Evolutionary conservation across 2,888 invertebrate genomes (phyloP).

Genomic region (Heliconius ethilla): DNA sequence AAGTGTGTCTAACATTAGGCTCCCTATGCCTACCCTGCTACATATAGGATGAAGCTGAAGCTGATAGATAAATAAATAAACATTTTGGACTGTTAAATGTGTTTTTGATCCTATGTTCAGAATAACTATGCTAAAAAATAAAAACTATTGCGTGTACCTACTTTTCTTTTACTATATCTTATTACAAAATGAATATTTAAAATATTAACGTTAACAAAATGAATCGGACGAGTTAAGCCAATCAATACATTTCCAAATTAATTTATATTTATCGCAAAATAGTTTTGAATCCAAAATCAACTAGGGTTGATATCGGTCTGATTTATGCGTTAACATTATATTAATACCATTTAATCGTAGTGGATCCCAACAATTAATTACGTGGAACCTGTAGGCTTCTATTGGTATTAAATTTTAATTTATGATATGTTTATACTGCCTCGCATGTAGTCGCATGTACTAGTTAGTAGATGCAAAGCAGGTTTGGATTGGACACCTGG

Average conservation of each 20-base stretch:
- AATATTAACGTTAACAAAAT: neutral
- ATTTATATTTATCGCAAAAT: neutral
- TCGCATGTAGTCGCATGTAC: conserved; percentile 57
- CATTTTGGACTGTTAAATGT: neutral
- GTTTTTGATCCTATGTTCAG: neutral
- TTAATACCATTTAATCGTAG: conserved; percentile 40
- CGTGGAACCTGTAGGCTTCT: conserved; percentile 51
- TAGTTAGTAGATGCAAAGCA: conserved; percentile 73
- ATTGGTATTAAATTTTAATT: conserved; percentile 52
- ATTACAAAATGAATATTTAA: neutral
- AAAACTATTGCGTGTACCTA: too few species aligned
- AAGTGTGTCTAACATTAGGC: too few species aligned
- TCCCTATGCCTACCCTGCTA: too few species aligned
- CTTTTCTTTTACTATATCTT: too few species aligned
- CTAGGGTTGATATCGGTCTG: conserved; percentile 14
- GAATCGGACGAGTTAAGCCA: neutral
- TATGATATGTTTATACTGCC: conserved; percentile 54
- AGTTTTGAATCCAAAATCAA: neutral
- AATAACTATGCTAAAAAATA: too few species aligned
- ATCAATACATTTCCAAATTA: neutral
- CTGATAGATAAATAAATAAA: too few species aligned
- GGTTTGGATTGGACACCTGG: conserved; percentile 70
- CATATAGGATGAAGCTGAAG: too few species aligned
- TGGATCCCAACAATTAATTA: conserved; percentile 44
- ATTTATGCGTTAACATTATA: conserved; percentile 36